These are phyloP conservation scores for Crotalus tigris DNA, from an alignment of 2,113 vertebrate genomes.

Conservation along the genomic window DNA sequence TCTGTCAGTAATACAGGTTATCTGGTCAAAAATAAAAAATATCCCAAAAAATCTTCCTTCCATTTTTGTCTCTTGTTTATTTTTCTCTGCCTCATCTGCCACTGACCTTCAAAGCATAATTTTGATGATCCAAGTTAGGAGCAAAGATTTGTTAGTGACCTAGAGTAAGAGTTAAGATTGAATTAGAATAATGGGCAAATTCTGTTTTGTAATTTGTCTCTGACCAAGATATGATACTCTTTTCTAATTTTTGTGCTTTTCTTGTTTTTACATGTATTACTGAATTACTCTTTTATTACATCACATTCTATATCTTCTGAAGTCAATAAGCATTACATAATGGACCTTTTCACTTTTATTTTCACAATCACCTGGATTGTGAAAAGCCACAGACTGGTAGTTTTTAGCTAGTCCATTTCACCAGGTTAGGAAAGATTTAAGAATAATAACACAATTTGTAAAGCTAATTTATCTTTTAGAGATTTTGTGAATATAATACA, in stretches of 20 bases:
- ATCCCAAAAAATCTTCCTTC: not conserved
- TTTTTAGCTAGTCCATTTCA: not conserved
- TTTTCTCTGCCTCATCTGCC: not conserved
- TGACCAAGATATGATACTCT: not conserved
- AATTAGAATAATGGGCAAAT: too few species aligned
- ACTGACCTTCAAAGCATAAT: not conserved
- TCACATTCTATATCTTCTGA: not conserved
- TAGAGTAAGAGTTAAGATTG: too few species aligned
- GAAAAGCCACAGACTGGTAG: not conserved
- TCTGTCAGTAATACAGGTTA: not conserved
- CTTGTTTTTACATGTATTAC: not conserved
- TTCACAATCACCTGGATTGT: not conserved
- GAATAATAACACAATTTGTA: not conserved
- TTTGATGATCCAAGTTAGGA: too few species aligned
- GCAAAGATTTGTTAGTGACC: too few species aligned
- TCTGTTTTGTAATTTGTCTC: too few species aligned
- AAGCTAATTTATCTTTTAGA: not conserved
- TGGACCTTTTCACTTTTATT: not conserved
- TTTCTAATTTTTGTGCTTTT: not conserved
- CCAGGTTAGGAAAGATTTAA: not conserved
- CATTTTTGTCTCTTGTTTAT: not conserved
- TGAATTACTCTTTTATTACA: not conserved
- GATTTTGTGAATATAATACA: not conserved
- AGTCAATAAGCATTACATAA: not conserved
- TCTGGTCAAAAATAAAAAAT: not conserved